These are phyloP conservation scores for Crocuta crocuta DNA, from an alignment of 2,113 vertebrate species.

Conservation along the genomic window DNA sequence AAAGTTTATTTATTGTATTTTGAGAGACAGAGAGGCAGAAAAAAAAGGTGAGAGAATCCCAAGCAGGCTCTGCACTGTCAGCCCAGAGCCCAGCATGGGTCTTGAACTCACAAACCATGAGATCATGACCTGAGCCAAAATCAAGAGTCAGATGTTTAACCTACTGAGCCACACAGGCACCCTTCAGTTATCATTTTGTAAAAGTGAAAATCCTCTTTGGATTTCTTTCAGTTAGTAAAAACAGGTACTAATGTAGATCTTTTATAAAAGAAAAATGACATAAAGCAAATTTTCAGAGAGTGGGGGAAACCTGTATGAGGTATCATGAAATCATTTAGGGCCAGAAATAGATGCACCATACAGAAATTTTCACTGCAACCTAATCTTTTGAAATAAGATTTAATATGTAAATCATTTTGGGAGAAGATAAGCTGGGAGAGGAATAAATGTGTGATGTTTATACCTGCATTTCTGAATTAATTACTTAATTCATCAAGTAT, in stretches of 20 bases:
- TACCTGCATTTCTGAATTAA: not conserved
- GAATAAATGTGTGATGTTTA: not conserved
- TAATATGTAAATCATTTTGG: not conserved
- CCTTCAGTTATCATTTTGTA: not conserved
- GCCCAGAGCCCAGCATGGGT: too few relatives aligned
- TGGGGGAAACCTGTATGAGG: not conserved
- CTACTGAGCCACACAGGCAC: too few relatives aligned
- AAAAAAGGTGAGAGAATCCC: too few relatives aligned
- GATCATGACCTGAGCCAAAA: too few relatives aligned
- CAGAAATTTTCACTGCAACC: not conserved
- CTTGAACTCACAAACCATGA: too few relatives aligned
- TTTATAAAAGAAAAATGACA: not conserved
- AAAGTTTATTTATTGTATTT: not conserved
- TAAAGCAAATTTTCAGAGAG: not conserved
- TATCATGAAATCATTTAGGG: not conserved
- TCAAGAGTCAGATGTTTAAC: too few relatives aligned
- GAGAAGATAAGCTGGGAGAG: not conserved
- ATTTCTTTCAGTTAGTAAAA: not conserved
- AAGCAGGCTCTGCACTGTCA: too few relatives aligned
- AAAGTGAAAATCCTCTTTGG: not conserved
- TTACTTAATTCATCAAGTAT: not conserved
- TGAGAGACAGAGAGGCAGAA: too few relatives aligned
- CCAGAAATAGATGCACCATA: not conserved
- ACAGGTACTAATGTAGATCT: not conserved
- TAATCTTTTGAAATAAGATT: slow-evolving; percentile 51